Conservation (phyloP, 2,113 vertebrate genomes). For the Engraulis encrasicolus region DNA sequence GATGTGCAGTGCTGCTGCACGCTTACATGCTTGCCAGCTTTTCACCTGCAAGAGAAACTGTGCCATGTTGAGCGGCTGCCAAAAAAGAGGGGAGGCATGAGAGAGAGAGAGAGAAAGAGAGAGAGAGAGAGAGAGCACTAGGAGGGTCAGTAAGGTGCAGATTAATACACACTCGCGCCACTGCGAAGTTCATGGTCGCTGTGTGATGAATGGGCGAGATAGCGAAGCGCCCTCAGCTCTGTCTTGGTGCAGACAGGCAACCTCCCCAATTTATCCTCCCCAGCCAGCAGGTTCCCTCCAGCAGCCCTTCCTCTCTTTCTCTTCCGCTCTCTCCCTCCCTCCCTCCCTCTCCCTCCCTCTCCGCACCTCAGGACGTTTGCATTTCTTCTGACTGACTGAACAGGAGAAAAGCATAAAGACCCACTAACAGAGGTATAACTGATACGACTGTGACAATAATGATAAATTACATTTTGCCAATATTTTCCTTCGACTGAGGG, state of each 20-base stretch:
- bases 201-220: slow-evolving; percentile 40
- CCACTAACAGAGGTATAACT: too few relatives aligned
- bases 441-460: too few relatives aligned
- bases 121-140: slow-evolving; percentile 37
- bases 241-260: neutral
- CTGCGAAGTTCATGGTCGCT: slow-evolving; percentile 67
- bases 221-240: slow-evolving; percentile 37
- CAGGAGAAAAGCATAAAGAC: too few relatives aligned
- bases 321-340: too few relatives aligned
- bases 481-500: too few relatives aligned
- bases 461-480: too few relatives aligned
- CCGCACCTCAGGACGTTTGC: too few relatives aligned
- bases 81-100: slow-evolving; percentile 43
- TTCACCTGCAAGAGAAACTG: too few relatives aligned
- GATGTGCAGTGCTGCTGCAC: too few relatives aligned
- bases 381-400: too few relatives aligned
- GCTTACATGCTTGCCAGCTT: too few relatives aligned
- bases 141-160: slow-evolving; percentile 34
- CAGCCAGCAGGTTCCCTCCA: neutral
- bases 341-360: too few relatives aligned
- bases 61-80: slow-evolving; percentile 47
- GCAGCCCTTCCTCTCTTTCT: neutral
- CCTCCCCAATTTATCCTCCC: neutral
- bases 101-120: slow-evolving; percentile 41
- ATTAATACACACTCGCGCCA: slow-evolving; percentile 56